phyloP scores from a whole-genome alignment of 2,113 vertebrate species.

The Typhlomys cinereus region DNA sequence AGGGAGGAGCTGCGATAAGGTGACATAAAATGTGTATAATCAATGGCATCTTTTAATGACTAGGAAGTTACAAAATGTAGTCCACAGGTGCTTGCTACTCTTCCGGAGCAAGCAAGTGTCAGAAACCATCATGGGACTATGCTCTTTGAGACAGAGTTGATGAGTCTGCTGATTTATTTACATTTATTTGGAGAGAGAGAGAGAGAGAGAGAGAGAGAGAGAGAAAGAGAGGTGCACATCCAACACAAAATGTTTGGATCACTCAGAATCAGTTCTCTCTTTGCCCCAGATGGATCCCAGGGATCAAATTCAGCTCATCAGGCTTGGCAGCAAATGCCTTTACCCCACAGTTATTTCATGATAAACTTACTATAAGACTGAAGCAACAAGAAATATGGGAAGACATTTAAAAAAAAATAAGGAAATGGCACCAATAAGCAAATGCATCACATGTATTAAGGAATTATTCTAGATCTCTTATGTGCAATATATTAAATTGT shows the following conservation, averaged over 20 bases:
- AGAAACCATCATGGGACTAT: background rate
- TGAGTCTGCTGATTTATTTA: no score
- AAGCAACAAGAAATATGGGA: conserved; percentile 1
- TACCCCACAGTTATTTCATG: no score
- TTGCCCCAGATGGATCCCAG: no score
- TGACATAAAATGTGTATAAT: conserved; percentile 30
- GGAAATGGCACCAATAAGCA: background rate
- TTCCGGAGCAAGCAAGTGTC: background rate
- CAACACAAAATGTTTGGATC: no score
- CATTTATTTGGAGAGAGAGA: no score
- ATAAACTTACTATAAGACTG: background rate
- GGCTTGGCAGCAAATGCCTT: no score
- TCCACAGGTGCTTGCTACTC: background rate
- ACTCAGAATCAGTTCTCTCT: no score
- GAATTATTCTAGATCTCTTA: background rate
- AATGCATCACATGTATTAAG: background rate
- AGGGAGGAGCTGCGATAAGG: background rate
- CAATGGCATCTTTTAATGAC: conserved; percentile 27
- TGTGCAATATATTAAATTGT: conserved; percentile 19
- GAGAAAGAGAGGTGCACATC: no score
- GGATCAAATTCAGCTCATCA: no score
- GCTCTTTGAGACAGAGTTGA: background rate
- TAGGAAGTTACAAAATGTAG: conserved; percentile 49
- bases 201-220: no score
- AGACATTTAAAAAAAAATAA: background rate